A percentile compares a stretch with the other conserved stretches of the same genome.
Conservation (phyloP, 1,140 invertebrate species). For the Drosophila lacteicornis region DNA sequence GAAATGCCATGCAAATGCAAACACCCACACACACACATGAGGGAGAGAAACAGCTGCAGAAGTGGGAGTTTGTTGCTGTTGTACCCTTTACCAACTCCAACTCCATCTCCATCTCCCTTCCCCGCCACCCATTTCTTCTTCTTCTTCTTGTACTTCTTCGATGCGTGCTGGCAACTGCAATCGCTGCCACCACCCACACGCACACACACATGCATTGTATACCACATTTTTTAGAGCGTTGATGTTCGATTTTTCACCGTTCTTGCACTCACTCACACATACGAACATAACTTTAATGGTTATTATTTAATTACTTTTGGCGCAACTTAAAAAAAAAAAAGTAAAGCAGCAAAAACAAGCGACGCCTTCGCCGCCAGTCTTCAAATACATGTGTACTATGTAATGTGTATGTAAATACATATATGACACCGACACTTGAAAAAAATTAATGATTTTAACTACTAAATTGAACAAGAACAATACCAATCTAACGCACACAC, state of each 20-base stretch:
- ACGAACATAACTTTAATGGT: constrained; percentile 11
- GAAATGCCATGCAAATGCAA: constrained; percentile 54
- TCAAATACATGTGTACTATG: constrained; percentile 9
- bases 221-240: constrained; percentile 51
- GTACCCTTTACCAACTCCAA: constrained; percentile 8
- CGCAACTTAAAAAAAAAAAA: constrained; percentile 38
- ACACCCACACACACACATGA: constrained; percentile 23
- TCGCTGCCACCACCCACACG: constrained; percentile 48
- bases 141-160: constrained; percentile 25
- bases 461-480: constrained; percentile 6
- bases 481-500: background rate
- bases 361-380: constrained; percentile 18
- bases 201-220: constrained; percentile 30
- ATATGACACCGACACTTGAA: constrained; percentile 32
- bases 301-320: constrained; percentile 57
- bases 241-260: constrained; percentile 80
- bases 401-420: constrained; percentile 6
- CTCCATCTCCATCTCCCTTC: background rate
- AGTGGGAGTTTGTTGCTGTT: constrained; percentile 42
- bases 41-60: constrained; percentile 24
- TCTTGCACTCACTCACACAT: constrained; percentile 48
- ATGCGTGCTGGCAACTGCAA: constrained; percentile 54
- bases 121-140: background rate
- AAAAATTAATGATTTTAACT: constrained; percentile 22
- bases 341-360: constrained; percentile 14